Evolutionary conservation across 2,888 invertebrate genomes (phyloP).

Genomic region (Nomada fucata): DNA sequence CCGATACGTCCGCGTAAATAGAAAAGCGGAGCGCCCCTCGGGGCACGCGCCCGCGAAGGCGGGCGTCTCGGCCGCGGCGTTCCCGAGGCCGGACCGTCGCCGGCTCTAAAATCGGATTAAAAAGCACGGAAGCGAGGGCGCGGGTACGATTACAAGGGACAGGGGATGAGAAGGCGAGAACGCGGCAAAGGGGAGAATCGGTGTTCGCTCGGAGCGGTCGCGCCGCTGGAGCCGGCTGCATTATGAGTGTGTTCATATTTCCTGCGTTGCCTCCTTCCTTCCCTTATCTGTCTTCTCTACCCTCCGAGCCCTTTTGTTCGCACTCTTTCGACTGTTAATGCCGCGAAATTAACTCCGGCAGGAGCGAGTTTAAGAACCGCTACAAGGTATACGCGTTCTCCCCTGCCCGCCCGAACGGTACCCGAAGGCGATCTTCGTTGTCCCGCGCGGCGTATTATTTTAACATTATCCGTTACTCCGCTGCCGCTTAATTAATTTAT

Average conservation of each 20-base stretch:
- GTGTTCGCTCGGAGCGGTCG: slow-evolving; percentile 58
- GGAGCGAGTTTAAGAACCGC: slow-evolving; percentile 81
- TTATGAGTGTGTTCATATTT: slow-evolving; percentile 82
- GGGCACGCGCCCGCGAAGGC: too few relatives aligned
- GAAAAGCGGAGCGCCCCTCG: too few relatives aligned
- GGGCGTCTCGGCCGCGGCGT: too few relatives aligned
- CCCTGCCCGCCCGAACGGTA: slow-evolving; percentile 22
- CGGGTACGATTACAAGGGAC: slow-evolving; percentile 19
- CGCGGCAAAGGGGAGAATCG: slow-evolving; percentile 53
- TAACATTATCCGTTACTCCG: slow-evolving; percentile 80
- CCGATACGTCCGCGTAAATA: too few relatives aligned
- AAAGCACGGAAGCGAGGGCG: slow-evolving; percentile 31
- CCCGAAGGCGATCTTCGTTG: slow-evolving; percentile 70
- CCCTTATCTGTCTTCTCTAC: slow-evolving; percentile 79
- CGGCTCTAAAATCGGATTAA: slow-evolving; percentile 52
- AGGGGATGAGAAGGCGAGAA: slow-evolving; percentile 16
- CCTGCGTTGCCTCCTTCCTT: slow-evolving; percentile 77
- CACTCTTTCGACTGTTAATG: slow-evolving; percentile 84
- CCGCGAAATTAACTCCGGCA: slow-evolving; percentile 82
- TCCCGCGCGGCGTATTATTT: slow-evolving; percentile 78
- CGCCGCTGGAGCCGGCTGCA: slow-evolving; percentile 70
- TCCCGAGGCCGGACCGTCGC: background rate
- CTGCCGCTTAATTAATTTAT: slow-evolving; percentile 82
- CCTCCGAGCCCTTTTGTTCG: slow-evolving; percentile 82
- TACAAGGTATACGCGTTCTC: slow-evolving; percentile 58